A percentile compares a stretch with the other conserved stretches of the same genome.
phyloP scores from a whole-genome alignment of 2,797 vertebrate genomes.

The Lepilemur ruficaudatus region DNA sequence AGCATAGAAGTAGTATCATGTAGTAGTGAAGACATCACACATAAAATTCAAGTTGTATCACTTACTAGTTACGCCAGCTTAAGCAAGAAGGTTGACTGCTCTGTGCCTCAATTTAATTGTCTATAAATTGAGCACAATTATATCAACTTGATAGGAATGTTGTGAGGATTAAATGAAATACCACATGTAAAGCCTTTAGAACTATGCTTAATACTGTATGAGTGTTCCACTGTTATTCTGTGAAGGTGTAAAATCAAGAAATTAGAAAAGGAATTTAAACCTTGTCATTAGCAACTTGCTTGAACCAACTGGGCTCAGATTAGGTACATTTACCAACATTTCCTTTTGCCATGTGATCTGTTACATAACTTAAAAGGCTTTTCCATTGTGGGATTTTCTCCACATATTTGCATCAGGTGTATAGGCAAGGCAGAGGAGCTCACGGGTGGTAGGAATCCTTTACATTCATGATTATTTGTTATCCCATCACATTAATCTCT shows the following conservation, averaged over 20 bases:
- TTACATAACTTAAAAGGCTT: background rate
- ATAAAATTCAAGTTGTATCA: background rate
- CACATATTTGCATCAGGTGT: background rate
- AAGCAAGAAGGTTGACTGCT: background rate
- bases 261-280: background rate
- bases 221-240: background rate
- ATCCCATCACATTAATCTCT: background rate
- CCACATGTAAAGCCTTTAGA: background rate
- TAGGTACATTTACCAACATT: background rate
- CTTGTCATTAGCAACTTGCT: background rate
- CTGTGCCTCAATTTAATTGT: background rate
- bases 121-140: background rate
- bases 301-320: background rate
- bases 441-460: background rate
- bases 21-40: background rate
- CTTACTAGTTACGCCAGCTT: too few species aligned
- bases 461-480: background rate
- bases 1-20: background rate
- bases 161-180: background rate
- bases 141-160: background rate
- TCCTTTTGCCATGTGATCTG: background rate
- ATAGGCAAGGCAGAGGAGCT: background rate
- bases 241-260: background rate
- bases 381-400: background rate
- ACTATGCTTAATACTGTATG: background rate